Evolutionary conservation across 2,797 vertebrate species (phyloP), one percentile per base, ranked within the genome.

Genomic region (Taeniopygia guttata): DNA sequence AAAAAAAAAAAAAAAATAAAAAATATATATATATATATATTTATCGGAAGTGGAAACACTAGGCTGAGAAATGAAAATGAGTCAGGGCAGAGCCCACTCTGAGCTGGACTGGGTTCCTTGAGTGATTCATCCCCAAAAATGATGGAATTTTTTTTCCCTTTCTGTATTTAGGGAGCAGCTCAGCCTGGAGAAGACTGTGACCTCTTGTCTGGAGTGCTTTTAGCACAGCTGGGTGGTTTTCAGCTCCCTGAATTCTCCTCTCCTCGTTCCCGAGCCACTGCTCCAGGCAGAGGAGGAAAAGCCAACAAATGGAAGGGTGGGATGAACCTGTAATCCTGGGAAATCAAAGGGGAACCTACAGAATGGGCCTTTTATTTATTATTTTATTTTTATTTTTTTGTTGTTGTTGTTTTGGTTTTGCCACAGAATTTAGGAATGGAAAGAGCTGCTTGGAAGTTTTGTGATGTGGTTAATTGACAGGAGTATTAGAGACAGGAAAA

Each of bases 71-170:
- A 67, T 14, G 29, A 62, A 38, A 55, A 69, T 96, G 70, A 96
- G 94, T 93, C 87, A 62, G 84, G 76, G 46, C 40, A 76, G 83
- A 91, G 95, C 79, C 79, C 78, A 42, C 58, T 77, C 16, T 2
- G 85, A 48, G 54, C 85, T 91, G 68, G 40, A 73, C 23, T 36
- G 69, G 29, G 21, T 74, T 76, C 68, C 54, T 40, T 0, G 0
- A 60, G 21, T 96, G 96, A 97, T 80, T 96, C 95, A 95, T 93
- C 83, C 43, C 32, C 43, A 59, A 62, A 95, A 95, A 55, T 11
- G 10, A 75, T 49, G 18, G 48, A 8, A 3, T n/a, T 83, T 76
- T 52, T 21, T 20, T 85, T 93, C 55, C 74, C 70, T 74, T n/a
- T 82, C 70, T 82, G 52, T 60, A 5, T 86, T 94, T 29, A 70